A percentile compares a stretch with the other conserved stretches of the same genome.
Conservation (phyloP, 1,140 invertebrate species). For the Panonychus citri region DNA sequence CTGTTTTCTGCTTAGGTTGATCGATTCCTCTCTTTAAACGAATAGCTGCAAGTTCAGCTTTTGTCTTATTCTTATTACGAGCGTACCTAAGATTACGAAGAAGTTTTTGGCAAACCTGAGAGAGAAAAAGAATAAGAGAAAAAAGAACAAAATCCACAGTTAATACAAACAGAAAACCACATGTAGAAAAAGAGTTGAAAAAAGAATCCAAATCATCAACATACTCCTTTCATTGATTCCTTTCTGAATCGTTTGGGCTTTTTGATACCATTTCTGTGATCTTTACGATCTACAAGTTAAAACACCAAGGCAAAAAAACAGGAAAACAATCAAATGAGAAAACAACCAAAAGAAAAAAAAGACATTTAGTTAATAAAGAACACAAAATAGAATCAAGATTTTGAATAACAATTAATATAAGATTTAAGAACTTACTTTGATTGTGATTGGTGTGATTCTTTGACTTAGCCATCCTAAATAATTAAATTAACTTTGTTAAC, state of each 20-base stretch:
- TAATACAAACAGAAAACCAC: neutral
- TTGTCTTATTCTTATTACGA: conserved; percentile 55
- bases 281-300: conserved; percentile 77
- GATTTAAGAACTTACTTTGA: conserved; percentile 50
- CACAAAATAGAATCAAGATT: neutral
- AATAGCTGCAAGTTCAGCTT: conserved; percentile 4
- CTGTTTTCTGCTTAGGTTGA: neutral
- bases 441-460: conserved; percentile 98
- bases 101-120: conserved; percentile 82
- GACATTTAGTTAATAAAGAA: neutral
- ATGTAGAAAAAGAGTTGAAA: neutral
- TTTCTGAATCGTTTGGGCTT: conserved; percentile 62
- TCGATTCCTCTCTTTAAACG: neutral
- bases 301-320: conserved; percentile 21
- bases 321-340: conserved; percentile 15
- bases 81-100: conserved; percentile 74
- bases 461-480: conserved; percentile 66
- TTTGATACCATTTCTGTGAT: conserved; percentile 86
- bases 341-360: neutral
- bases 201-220: conserved; percentile 21
- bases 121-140: conserved; percentile 17
- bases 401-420: neutral
- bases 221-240: conserved; percentile 74
- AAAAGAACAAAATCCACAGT: neutral
- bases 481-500: too few species aligned